Evolutionary conservation across 1,140 invertebrate species (phyloP).

Genomic region (Atta cephalotes): DNA sequence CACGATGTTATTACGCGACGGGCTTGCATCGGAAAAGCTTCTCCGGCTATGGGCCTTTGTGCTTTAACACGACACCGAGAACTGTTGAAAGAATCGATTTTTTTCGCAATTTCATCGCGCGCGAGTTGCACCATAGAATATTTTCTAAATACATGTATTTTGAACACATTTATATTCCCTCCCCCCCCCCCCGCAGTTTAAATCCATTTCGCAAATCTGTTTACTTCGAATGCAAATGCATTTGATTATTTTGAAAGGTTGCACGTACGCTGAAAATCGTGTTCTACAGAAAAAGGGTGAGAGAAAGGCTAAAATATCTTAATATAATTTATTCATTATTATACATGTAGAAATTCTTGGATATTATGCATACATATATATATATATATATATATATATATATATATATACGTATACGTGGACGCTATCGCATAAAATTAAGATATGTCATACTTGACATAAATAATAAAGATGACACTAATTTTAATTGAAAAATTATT

Average conservation of each 20-base stretch:
- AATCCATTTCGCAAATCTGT: not conserved
- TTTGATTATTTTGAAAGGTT: conserved; percentile 3
- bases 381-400: no score
- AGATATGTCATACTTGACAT: conserved; percentile 2
- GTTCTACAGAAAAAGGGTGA: not conserved
- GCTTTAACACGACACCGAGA: conserved; percentile 6
- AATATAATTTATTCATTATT: conserved; percentile 11
- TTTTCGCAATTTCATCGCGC: not conserved
- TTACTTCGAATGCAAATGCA: not conserved
- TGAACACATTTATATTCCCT: not conserved
- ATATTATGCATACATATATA: not conserved
- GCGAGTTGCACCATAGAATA: not conserved
- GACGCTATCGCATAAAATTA: conserved; percentile 1
- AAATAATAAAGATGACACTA: not conserved
- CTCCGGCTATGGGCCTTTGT: not conserved
- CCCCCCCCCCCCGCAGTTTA: no score
- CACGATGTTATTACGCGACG: conserved; percentile 45
- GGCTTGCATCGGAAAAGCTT: conserved; percentile 41
- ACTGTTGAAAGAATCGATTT: conserved; percentile 25
- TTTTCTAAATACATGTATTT: conserved; percentile 10
- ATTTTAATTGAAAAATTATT: conserved; percentile 49
- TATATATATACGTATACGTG: no score
- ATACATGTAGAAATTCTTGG: not conserved
- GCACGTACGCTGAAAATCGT: not conserved
- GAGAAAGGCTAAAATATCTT: not conserved